Conservation (phyloP, 2,113 vertebrate genomes). For the human (Homo sapiens) region GRCh38 chr6:15837501-15838000, state of each 20-base stretch:
- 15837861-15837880: not conserved
- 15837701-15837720: not conserved
- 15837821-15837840: not conserved
- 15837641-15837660: not conserved
- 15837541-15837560: not conserved
- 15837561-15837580: not conserved
- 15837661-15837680: conserved; percentile 24
- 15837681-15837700: not conserved
- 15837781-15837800: not conserved
- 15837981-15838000: not conserved
- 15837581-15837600: not conserved
- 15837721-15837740: not conserved
- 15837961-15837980: not conserved
- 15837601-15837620: conserved; percentile 12
- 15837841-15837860: not conserved
- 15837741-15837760: not conserved
- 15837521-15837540: conserved; percentile 43
- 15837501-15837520: not conserved
- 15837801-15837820: not conserved
- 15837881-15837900: not conserved
- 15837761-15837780: not conserved
- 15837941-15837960: not conserved
- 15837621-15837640: not conserved
- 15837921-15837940: not conserved
- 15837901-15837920: not conserved